A percentile compares a stretch with the other conserved stretches of the same genome.
Conservation (phyloP, 2,113 vertebrate species). For the Raja brachyura region DNA sequence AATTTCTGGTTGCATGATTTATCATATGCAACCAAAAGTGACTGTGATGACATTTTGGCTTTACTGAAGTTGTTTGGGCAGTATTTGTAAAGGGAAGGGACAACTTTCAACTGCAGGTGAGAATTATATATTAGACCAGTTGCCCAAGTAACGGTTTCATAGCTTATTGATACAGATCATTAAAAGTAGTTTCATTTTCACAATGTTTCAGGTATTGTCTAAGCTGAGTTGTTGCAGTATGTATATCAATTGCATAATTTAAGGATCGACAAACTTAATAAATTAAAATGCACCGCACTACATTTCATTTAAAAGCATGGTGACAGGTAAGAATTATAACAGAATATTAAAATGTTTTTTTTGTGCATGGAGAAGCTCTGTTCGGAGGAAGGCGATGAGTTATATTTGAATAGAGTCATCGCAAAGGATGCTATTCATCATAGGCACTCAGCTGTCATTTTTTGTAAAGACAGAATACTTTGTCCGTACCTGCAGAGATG, state of each 20-base stretch:
- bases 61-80: neutral
- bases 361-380: neutral
- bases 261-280: neutral
- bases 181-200: neutral
- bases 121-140: neutral
- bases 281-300: neutral
- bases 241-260: neutral
- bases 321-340: slow-evolving; percentile 6
- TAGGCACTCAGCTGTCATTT: neutral
- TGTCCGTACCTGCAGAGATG: neutral
- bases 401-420: slow-evolving; percentile 7
- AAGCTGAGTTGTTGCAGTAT: neutral
- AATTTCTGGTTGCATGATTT: neutral
- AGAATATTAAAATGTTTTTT: slow-evolving; percentile 15
- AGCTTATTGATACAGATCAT: neutral
- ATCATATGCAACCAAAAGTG: slow-evolving; percentile 19
- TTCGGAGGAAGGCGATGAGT: neutral
- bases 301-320: neutral
- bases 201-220: neutral
- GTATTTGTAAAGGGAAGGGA: neutral
- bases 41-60: neutral
- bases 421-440: slow-evolving; percentile 5
- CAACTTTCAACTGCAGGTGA: neutral
- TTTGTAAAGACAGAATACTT: neutral
- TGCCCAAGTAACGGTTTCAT: neutral